Evolutionary conservation across 2,888 invertebrate genomes (phyloP).

Genomic region (Amorpha juglandis): DNA sequence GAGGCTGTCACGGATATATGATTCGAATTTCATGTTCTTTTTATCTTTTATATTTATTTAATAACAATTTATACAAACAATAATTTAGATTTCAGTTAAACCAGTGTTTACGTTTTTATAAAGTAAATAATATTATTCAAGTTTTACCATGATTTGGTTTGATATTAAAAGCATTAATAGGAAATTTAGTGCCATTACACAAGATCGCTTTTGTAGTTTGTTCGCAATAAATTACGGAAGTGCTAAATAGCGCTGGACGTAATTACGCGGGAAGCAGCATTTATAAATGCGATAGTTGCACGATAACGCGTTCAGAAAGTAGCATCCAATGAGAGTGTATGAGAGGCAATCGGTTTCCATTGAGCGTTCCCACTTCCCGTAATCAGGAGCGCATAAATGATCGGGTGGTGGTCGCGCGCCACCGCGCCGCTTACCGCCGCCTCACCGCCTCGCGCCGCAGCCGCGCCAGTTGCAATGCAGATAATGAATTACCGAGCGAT

Average conservation of each 20-base stretch:
- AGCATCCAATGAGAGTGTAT: constrained; percentile 47
- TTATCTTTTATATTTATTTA: too few relatives aligned
- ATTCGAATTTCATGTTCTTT: too few relatives aligned
- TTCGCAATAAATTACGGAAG: constrained; percentile 39
- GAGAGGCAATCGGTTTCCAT: constrained; percentile 63
- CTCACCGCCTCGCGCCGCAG: constrained; percentile 31
- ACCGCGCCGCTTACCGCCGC: constrained; percentile 37
- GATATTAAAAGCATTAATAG: neutral
- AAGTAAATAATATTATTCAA: too few relatives aligned
- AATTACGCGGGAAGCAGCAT: constrained; percentile 52
- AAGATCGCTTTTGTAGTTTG: constrained; percentile 3
- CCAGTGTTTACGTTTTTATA: too few relatives aligned
- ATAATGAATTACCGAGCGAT: constrained; percentile 74
- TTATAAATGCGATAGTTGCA: constrained; percentile 48
- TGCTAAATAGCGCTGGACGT: constrained; percentile 55
- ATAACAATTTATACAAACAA: too few relatives aligned
- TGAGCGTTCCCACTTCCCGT: constrained; percentile 65
- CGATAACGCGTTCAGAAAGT: constrained; percentile 52
- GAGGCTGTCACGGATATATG: too few relatives aligned
- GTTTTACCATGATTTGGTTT: too few relatives aligned
- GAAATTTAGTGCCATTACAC: constrained; percentile 13
- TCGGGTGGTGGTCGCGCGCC: constrained; percentile 43
- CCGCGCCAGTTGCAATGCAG: constrained; percentile 59
- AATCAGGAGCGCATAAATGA: constrained; percentile 73
- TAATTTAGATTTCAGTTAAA: too few relatives aligned